Evolutionary conservation across 2,797 vertebrate genomes (phyloP).

Genomic region (Schizopygopsis malacanthus): DNA sequence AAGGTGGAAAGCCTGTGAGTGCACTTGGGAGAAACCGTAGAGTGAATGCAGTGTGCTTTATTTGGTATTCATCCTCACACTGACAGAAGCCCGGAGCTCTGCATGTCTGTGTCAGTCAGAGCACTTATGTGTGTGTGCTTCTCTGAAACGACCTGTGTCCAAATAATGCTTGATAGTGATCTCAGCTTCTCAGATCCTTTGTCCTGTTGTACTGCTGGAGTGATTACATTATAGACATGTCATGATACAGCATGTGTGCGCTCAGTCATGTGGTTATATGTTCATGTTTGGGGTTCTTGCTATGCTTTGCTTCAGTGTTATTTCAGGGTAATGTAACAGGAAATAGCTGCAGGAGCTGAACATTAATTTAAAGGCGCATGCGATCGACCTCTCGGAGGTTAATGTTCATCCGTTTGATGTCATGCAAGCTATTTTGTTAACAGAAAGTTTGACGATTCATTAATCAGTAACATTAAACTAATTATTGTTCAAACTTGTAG

Average conservation of each 20-base stretch:
- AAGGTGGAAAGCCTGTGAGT: neutral
- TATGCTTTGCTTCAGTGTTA: slow-evolving; percentile 6
- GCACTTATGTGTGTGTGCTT: neutral
- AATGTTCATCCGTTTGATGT: slow-evolving; percentile 38
- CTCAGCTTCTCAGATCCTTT: slow-evolving; percentile 16
- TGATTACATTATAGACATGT: neutral
- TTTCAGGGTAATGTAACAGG: slow-evolving; percentile 32
- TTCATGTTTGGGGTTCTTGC: neutral
- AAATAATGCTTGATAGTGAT: slow-evolving; percentile 29
- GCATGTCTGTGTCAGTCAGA: neutral
- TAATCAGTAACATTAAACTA: slow-evolving; percentile 18
- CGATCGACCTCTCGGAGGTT: slow-evolving; percentile 12
- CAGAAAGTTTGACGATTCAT: slow-evolving; percentile 22
- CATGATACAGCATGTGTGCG: neutral
- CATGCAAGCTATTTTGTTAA: slow-evolving; percentile 21
- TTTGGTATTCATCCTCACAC: neutral
- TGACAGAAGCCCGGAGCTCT: neutral
- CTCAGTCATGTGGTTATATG: neutral
- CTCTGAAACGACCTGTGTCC: slow-evolving; percentile 30
- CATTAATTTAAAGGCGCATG: slow-evolving; percentile 35
- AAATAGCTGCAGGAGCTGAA: slow-evolving; percentile 36
- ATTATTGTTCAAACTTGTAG: neutral
- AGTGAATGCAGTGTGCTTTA: neutral
- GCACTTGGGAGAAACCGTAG: neutral
- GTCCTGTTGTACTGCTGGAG: too few species aligned